Evolutionary conservation across 1,140 invertebrate genomes (phyloP), one percentile per base, ranked within the genome.

Genomic region (Apis florea): DNA sequence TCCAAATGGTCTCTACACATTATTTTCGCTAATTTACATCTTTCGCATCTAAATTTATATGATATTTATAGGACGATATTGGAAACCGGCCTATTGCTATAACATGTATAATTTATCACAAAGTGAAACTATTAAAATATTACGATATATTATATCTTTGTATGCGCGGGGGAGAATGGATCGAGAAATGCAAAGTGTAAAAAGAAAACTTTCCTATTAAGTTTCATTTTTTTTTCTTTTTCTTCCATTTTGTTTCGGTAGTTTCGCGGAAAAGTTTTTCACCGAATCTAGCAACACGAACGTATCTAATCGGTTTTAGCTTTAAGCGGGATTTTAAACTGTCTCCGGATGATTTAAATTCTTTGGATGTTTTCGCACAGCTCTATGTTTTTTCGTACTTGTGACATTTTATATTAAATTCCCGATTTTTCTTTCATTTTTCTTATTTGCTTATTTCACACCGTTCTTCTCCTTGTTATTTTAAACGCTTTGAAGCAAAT

Each of bases 31-130:
- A 40, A 69, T 77, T 40, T 54, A 40, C n/a, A 26, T 24, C 66
- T 49, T 24, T 15, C 51, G 53, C 31, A 40, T 77, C 63, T 49
- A 49, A 58, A 69, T 58, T 69, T 26, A 26, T 21, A 17, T 26
- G 75, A 68, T 49, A 67, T 21, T 56, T 69, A 49, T 49, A 68
- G 64, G 24, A n/a, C n/a, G n/a, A 58, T 58, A 69, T 40, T 53
- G 59, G 47, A 64, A 51, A 31, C 49, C 19, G 5, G 49, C 40
- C 58, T 74, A 31, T 26, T 31, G 9, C 24, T 74, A 11, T 63
- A 10, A 12, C 24, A 19, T 17, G 63, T 21, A 40, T 40, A 49
- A 51, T 63, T 49, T 8, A 74, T 26, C 58, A 10, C 12, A 21
- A 19, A 19, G 17, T 6, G 6, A 40, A 15, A 10, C 11, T 51